These are phyloP conservation scores for Thinocorus orbignyianus DNA, from an alignment of 2,113 vertebrate genomes.

Conservation along the genomic window DNA sequence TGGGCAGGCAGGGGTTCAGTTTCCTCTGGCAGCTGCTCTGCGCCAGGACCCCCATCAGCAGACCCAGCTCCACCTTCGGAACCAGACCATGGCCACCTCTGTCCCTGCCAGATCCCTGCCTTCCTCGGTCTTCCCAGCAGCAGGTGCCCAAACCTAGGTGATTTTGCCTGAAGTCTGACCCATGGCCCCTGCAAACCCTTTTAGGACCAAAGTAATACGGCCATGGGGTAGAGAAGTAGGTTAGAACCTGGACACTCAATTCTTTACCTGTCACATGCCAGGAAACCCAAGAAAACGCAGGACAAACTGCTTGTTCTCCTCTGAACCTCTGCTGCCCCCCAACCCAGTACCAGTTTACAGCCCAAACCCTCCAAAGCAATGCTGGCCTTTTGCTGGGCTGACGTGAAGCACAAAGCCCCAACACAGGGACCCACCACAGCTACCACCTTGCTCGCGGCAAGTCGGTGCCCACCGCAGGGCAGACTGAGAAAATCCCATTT, in stretches of 20 bases:
- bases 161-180: not conserved
- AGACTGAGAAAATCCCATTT: not conserved
- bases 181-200: not conserved
- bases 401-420: not conserved
- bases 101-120: not conserved
- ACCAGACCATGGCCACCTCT: not conserved
- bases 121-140: not conserved
- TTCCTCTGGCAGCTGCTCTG: not conserved
- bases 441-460: not conserved
- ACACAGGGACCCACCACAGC: accelerated
- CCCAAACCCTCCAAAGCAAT: not conserved
- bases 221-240: not conserved
- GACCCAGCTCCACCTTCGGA: not conserved
- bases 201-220: not conserved
- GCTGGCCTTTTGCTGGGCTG: not conserved
- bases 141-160: not conserved
- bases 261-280: not conserved
- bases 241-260: too few relatives aligned
- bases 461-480: accelerated
- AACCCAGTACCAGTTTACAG: not conserved
- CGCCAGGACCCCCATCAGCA: not conserved
- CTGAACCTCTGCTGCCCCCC: not conserved
- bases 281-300: accelerated
- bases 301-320: not conserved
- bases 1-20: not conserved